Evolutionary conservation across 2,113 vertebrate genomes (phyloP), one percentile per base, ranked within the genome.

Genomic region (Pollimyrus isidori): DNA sequence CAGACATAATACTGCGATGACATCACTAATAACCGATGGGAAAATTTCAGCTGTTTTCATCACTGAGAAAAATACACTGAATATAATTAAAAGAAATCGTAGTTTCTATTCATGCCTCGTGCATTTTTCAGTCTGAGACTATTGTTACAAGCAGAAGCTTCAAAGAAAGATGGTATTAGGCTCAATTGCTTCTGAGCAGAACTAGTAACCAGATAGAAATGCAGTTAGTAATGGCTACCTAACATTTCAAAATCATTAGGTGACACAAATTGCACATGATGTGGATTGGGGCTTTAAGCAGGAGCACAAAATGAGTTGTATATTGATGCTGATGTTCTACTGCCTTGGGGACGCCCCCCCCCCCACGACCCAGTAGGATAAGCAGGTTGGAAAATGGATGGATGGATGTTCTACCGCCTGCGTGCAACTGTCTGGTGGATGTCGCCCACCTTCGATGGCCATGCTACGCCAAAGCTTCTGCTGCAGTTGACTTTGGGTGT

Each of bases 401-500:
- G 2, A 4, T 45, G 42, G 42, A 4, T 45, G 42, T 45, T 45
- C 42, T 45, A 45, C 42, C 2, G 42, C 4, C 2, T 45, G 45
- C 5, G 45, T 46, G 45, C 45, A 6, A 46, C 45, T 5, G 4
- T 46, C 45, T 46, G 45, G 45, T 46, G 5, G 4, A 45, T 45
- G 42, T 21, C 1, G 39, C 95, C 95, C 92, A 99, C 98, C 96
- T n/a, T 97, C 95, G 26, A 92, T 90, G 48, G 94, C 91, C 96
- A 98, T 97, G 88, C 95, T 96, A 88, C 94, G 91, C 76, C 97
- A 95, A 42, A 97, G 94, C 45, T 97, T 96, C 91, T 97, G 96
- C 89, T 98, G 96, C 90, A 97, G 92, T 86, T 94, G 95, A 93
- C 97, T 97, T 93, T 99, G 98, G 4, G 96, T 96, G 93, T 99